A percentile compares a stretch with the other conserved stretches of the same genome.
Conservation (phyloP, 2,797 vertebrate genomes). For the Salmo trutta region DNA sequence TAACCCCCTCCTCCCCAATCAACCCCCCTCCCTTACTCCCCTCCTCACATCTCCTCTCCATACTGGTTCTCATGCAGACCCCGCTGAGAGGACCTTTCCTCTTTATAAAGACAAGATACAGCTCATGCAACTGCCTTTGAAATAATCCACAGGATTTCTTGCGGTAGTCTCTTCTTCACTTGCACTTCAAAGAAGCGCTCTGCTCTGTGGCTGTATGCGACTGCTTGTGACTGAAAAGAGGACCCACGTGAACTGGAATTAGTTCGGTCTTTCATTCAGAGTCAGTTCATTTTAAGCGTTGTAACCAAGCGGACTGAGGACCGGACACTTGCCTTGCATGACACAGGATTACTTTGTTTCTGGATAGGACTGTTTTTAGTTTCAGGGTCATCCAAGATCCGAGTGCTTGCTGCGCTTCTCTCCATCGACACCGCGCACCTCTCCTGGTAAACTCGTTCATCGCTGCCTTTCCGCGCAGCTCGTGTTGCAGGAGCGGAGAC, state of each 20-base stretch:
- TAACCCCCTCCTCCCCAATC: constrained; percentile 25
- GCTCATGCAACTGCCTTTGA: constrained; percentile 70
- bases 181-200: constrained; percentile 64
- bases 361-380: background rate
- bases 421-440: constrained; percentile 14
- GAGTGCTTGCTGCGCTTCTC: constrained; percentile 39
- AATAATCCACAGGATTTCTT: constrained; percentile 74
- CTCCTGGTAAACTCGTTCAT: constrained; percentile 41
- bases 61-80: constrained; percentile 75
- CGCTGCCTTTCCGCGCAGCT: constrained; percentile 54
- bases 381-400: background rate
- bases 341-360: constrained; percentile 39
- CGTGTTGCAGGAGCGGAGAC: constrained; percentile 66
- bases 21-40: constrained; percentile 34
- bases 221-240: constrained; percentile 50
- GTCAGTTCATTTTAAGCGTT: background rate
- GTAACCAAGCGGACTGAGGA: constrained; percentile 24
- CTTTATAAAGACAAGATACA: constrained; percentile 82
- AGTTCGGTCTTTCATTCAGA: background rate
- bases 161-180: constrained; percentile 60
- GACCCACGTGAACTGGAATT: constrained; percentile 41
- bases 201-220: constrained; percentile 45
- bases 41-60: constrained; percentile 55
- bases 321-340: constrained; percentile 39
- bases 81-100: constrained; percentile 79